Percentiles rank a stretch among this genome's conserved stretches.
Evolutionary conservation across 2,797 vertebrate species (phyloP).

Genomic region (Dermochelys coriacea): DNA sequence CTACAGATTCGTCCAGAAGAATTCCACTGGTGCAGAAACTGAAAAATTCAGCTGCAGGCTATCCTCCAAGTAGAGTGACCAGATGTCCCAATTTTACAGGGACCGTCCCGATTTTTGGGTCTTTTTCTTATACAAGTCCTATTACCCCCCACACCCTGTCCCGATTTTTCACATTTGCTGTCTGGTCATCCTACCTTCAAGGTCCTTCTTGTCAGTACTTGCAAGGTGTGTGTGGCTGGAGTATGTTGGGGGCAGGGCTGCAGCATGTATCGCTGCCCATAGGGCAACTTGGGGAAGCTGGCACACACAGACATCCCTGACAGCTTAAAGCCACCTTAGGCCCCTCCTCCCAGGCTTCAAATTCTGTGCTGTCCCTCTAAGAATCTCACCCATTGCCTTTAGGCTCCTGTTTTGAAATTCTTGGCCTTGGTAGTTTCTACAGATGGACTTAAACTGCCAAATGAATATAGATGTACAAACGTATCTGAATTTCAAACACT

Average conservation of each 20-base stretch:
- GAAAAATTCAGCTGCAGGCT: not conserved
- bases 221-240: not conserved
- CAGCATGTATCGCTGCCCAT: not conserved
- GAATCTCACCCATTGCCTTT: not conserved
- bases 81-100: no score
- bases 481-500: not conserved
- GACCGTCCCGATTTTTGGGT: no score
- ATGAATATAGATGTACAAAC: not conserved
- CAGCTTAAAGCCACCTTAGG: not conserved
- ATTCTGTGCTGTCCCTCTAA: not conserved
- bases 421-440: not conserved
- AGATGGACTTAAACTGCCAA: not conserved
- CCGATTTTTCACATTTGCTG: no score
- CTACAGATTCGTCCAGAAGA: not conserved
- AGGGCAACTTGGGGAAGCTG: not conserved
- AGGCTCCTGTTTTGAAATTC: not conserved
- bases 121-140: no score
- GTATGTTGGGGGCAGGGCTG: not conserved
- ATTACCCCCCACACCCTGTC: no score
- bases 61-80: not conserved
- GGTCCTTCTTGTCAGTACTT: not conserved
- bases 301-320: not conserved
- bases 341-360: not conserved
- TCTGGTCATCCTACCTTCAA: no score
- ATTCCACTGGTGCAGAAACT: not conserved